Evolutionary conservation across 2,888 invertebrate species (phyloP).

Genomic region (Ichneumoninae sp.): DNA sequence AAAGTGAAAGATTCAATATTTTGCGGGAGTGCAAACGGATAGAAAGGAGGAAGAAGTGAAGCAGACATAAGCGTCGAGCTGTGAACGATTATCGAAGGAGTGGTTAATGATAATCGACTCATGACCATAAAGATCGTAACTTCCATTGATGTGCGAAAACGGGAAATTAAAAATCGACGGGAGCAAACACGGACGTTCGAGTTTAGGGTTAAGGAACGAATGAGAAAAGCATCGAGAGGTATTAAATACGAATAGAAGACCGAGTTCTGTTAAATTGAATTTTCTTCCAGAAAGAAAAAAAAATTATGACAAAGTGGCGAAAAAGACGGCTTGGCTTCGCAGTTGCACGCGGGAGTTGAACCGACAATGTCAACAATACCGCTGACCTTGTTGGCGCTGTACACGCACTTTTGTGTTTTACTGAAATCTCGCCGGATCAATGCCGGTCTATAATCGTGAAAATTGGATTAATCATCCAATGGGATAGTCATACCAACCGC

Average conservation of each 20-base stretch:
- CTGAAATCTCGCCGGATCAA: not conserved
- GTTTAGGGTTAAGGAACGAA: not conserved
- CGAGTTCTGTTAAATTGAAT: conserved; percentile 1
- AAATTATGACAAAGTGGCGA: not conserved
- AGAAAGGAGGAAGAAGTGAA: conserved; percentile 1
- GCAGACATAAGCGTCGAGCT: not conserved
- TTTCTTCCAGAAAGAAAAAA: not conserved
- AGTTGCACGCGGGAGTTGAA: not conserved
- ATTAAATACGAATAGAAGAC: not conserved
- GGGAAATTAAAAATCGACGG: conserved; percentile 20
- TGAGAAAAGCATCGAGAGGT: not conserved
- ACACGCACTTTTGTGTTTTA: not conserved
- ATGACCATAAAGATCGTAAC: not conserved
- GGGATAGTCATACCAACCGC: no score
- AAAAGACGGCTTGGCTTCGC: not conserved
- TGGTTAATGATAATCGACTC: not conserved
- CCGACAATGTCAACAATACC: not conserved
- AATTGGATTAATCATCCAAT: not conserved
- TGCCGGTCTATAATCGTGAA: not conserved
- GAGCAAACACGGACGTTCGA: not conserved
- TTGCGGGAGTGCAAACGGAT: not conserved
- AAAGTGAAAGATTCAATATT: not conserved
- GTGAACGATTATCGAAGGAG: not conserved
- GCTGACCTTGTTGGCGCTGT: no score
- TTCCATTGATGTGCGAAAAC: not conserved